A percentile compares a stretch with the other conserved stretches of the same genome.
Conservation (phyloP, 2,888 invertebrate species). For the Lycaena phlaeas region DNA sequence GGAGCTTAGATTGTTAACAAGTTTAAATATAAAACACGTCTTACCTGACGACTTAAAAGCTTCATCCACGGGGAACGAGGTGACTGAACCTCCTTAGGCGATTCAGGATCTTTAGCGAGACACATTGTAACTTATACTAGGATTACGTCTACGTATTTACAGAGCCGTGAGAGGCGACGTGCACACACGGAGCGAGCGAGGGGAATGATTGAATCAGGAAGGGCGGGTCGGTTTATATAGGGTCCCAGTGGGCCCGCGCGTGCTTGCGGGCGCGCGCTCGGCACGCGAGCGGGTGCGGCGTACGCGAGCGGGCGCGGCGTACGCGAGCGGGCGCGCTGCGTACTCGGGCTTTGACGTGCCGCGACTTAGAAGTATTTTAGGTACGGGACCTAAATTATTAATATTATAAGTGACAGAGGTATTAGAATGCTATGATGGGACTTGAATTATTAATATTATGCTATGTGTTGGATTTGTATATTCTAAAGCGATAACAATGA, state of each 20-base stretch:
- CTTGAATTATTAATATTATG: slow-evolving; percentile 1
- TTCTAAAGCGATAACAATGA: neutral
- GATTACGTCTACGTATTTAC: slow-evolving; percentile 62
- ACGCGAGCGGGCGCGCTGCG: slow-evolving; percentile 53
- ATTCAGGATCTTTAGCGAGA: slow-evolving; percentile 58
- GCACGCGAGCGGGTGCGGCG: slow-evolving; percentile 62
- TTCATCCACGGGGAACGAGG: slow-evolving; percentile 73
- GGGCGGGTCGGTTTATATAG: slow-evolving; percentile 59
- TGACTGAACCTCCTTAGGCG: slow-evolving; percentile 54
- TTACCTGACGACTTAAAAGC: slow-evolving; percentile 72
- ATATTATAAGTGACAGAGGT: no score
- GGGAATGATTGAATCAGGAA: slow-evolving; percentile 65
- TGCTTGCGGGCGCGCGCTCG: slow-evolving; percentile 41
- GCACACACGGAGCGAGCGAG: slow-evolving; percentile 50
- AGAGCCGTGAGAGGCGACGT: slow-evolving; percentile 43
- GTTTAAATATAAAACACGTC: slow-evolving; percentile 19
- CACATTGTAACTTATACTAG: slow-evolving; percentile 61
- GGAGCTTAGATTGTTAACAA: no score
- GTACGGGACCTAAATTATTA: slow-evolving; percentile 1
- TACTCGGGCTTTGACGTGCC: slow-evolving; percentile 64
- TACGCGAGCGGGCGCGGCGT: slow-evolving; percentile 50
- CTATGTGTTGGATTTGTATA: no score
- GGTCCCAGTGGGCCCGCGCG: slow-evolving; percentile 28
- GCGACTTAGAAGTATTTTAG: slow-evolving; percentile 30
- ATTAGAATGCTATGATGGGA: no score